Evolutionary conservation across 2,888 invertebrate species (phyloP), one percentile per base, ranked within the genome.

Genomic region (Noctua comes): DNA sequence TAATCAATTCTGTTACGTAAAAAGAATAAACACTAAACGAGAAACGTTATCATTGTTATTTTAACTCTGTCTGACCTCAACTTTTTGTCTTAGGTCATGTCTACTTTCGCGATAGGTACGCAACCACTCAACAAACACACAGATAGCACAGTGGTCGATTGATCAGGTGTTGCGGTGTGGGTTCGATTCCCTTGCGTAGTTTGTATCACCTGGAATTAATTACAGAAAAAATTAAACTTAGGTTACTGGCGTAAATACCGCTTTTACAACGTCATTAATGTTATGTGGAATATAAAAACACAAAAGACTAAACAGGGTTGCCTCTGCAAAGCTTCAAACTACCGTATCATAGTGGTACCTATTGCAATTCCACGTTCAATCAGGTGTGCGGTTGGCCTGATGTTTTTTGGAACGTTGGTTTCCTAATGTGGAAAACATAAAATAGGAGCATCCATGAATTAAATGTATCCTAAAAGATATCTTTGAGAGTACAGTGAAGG

Each of bases 11-110:
- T 1, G 48, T 48, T 48, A 48, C 48, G 18, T 48, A 48, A 48
- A 18, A 48, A 18, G 18, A 48, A 18, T 18, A 48, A 46, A 46
- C 11, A 43, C 11, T 2, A 11, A 43, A 11, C 43, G 43, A 43
- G 43, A 43, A 51, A 57, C 43, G 36, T 70, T 75, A 82, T 85
- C 74, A 13, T 27, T 57, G 48, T 73, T 82, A 31, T 73, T 75
- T 62, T 84, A 62, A 76, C 82, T 21, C 8, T 18, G 65, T 71
- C 64, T 85, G 82, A 84, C 73, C 85, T 27, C 64, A 10, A 31
- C 65, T 75, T 62, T 73, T 85, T 76, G 72, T 76, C 65, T 84
- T 31, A 78, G 65, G 82, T 75, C 78, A 70, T 65, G 82, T 70
- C n/a, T 43, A 73, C 73, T 78, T 82, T 85, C 46, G 66, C 3